Conservation (phyloP, 2,797 vertebrate genomes). For the Micrastur ruficollis region DNA sequence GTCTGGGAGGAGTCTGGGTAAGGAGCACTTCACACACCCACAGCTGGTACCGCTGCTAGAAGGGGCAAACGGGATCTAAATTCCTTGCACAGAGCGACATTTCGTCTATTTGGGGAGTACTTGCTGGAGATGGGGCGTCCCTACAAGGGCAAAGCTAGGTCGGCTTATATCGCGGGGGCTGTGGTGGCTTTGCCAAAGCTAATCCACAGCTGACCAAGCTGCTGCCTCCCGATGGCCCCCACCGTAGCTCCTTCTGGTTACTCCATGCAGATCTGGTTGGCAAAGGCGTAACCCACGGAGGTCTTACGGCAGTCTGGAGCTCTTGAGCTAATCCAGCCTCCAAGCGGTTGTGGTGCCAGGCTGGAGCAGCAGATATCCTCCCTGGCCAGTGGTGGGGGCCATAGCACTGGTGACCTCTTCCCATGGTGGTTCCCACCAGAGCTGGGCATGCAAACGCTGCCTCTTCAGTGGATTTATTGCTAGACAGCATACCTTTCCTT, state of each 20-base stretch:
- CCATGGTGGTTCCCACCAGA: not conserved
- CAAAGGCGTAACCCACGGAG: fast-evolving
- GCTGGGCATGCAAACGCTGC: not conserved
- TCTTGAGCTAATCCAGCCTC: not conserved
- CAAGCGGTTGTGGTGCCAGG: not conserved
- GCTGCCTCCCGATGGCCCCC: not conserved
- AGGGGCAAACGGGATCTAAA: not conserved
- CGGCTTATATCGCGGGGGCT: not conserved
- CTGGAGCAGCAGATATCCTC: not conserved
- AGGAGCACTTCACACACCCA: not conserved
- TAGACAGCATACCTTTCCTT: not conserved
- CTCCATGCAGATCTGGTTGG: not conserved
- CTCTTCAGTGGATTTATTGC: not conserved
- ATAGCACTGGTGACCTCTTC: not conserved
- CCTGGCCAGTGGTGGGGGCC: no score
- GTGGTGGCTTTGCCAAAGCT: not conserved
- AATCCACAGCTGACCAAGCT: not conserved
- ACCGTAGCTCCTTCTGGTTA: not conserved
- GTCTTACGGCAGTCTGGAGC: not conserved
- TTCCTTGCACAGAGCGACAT: no score
- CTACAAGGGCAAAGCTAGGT: not conserved
- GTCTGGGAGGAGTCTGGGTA: not conserved
- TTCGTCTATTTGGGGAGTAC: not conserved
- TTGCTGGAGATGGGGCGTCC: not conserved
- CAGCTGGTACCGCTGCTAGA: no score